phyloP scores from a whole-genome alignment of 2,888 invertebrate genomes.

The Pristionchus arcanus region DNA sequence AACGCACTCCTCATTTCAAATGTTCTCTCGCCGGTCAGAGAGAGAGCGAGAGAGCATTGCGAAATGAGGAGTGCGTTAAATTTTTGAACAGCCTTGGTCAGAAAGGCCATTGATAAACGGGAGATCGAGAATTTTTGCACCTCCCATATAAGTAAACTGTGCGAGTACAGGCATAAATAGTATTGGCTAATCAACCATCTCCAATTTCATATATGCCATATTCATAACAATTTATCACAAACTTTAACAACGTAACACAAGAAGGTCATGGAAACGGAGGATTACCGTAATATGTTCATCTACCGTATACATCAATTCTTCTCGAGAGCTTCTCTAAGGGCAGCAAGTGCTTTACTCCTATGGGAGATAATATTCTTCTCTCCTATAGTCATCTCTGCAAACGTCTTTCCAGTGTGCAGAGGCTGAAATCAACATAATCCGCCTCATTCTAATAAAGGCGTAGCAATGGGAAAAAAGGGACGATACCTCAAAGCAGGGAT shows the following conservation, averaged over 20 bases:
- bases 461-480: background rate
- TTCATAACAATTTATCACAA: constrained; percentile 15
- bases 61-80: too few relatives aligned
- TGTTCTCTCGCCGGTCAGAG: too few relatives aligned
- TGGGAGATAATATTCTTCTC: constrained; percentile 96
- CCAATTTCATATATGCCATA: background rate
- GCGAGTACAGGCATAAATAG: background rate
- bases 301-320: background rate
- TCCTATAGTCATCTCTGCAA: constrained; percentile 90
- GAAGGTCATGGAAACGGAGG: background rate
- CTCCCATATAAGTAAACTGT: background rate
- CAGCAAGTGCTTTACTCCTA: constrained; percentile 88
- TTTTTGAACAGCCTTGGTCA: too few relatives aligned
- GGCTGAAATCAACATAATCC: constrained; percentile 83
- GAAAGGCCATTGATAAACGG: too few relatives aligned
- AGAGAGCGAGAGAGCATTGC: too few relatives aligned
- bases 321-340: constrained; percentile 60
- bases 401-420: constrained; percentile 84
- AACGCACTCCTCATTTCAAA: too few relatives aligned
- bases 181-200: background rate
- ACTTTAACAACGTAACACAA: background rate
- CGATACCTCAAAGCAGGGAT: constrained; percentile 88
- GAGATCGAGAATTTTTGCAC: too few relatives aligned
- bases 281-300: background rate
- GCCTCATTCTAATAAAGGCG: too few relatives aligned